Evolutionary conservation across 2,113 vertebrate genomes (phyloP).

Genomic region (Bubalus kerabau): DNA sequence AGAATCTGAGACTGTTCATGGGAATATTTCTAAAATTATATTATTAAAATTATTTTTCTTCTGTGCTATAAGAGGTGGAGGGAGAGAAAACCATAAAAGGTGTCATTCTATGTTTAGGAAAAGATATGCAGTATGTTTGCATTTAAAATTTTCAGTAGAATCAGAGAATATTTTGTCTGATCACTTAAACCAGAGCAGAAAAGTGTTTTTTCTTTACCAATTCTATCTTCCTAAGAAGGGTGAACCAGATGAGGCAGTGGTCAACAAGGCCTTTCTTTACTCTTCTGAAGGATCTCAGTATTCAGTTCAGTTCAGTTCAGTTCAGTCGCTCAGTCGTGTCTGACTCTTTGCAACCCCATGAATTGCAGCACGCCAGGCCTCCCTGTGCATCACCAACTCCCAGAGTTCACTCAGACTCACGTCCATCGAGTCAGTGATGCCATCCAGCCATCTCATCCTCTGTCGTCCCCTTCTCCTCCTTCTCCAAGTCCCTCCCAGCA

Average conservation of each 20-base stretch:
- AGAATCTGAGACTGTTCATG: not conserved
- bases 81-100: not conserved
- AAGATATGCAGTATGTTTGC: not conserved
- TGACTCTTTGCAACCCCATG: no score
- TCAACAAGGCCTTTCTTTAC: not conserved
- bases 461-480: no score
- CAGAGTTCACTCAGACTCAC: no score
- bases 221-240: not conserved
- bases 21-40: not conserved
- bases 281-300: not conserved
- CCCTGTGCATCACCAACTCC: no score
- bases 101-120: not conserved
- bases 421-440: no score
- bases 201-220: not conserved
- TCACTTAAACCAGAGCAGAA: not conserved
- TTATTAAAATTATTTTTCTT: not conserved
- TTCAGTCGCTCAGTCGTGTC: no score
- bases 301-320: no score
- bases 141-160: not conserved
- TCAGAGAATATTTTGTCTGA: not conserved
- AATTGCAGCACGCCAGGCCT: no score
- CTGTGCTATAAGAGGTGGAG: not conserved
- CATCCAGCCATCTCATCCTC: no score
- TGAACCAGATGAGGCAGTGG: not conserved
- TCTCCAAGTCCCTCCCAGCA: no score